Conservation (phyloP, 2,888 invertebrate species). For the Euzophera pinguis region DNA sequence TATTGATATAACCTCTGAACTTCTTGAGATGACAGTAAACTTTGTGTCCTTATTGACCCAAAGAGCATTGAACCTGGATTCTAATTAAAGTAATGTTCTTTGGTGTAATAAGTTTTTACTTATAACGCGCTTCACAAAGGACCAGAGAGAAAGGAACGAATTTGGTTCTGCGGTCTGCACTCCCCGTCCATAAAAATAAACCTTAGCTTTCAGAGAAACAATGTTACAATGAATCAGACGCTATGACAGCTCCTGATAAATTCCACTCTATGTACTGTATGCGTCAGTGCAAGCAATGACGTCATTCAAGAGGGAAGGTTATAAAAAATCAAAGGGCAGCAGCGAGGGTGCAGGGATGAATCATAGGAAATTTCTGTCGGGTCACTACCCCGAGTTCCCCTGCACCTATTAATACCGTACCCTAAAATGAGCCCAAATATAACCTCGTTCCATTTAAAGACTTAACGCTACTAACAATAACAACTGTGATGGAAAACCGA, state of each 20-base stretch:
- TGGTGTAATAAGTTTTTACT: background rate
- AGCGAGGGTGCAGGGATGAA: slow-evolving; percentile 71
- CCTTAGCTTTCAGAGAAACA: slow-evolving; percentile 33
- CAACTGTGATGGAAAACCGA: background rate
- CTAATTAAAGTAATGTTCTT: too few species aligned
- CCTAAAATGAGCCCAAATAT: slow-evolving; percentile 45
- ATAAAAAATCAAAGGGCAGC: slow-evolving; percentile 56
- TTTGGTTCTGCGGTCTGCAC: slow-evolving; percentile 28
- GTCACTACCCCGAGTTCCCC: slow-evolving; percentile 63
- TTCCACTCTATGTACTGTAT: slow-evolving; percentile 41
- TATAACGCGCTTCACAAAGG: background rate
- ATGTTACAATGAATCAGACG: slow-evolving; percentile 58
- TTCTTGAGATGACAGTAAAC: background rate
- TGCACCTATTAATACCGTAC: slow-evolving; percentile 55
- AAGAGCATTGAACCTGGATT: slow-evolving; percentile 11
- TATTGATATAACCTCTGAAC: background rate
- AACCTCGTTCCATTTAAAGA: slow-evolving; percentile 33
- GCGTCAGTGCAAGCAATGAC: slow-evolving; percentile 61
- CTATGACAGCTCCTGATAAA: slow-evolving; percentile 55
- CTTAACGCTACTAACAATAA: slow-evolving; percentile 23
- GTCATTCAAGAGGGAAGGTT: slow-evolving; percentile 60
- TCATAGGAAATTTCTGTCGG: slow-evolving; percentile 68
- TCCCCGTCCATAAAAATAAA: slow-evolving; percentile 39
- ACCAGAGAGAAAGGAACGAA: slow-evolving; percentile 12
- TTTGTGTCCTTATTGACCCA: background rate